phyloP scores from a whole-genome alignment of 1,140 invertebrate species.

The Diplogasteroides magnus region DNA sequence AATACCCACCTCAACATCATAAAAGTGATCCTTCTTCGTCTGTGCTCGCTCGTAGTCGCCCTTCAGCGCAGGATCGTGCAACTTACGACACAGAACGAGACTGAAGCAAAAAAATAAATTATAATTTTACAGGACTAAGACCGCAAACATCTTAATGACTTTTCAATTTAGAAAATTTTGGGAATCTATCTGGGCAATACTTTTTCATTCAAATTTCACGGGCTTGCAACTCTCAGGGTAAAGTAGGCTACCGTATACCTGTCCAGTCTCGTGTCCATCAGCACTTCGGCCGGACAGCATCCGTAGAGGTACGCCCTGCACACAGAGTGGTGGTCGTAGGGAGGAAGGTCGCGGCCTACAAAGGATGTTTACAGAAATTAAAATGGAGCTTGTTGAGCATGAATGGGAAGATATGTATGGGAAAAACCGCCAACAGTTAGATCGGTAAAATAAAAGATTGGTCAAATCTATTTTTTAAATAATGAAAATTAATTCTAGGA shows the following conservation, averaged over 20 bases:
- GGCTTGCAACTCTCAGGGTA: no score
- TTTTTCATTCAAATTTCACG: no score
- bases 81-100: conserved; percentile 45
- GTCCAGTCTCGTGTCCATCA: conserved; percentile 47
- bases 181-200: conserved; percentile 4
- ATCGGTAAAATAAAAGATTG: not conserved
- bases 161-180: conserved; percentile 4
- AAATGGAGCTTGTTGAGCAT: not conserved
- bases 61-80: conserved; percentile 52
- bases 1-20: conserved; percentile 48
- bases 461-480: not conserved
- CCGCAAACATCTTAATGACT: conserved; percentile 2
- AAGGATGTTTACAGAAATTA: not conserved
- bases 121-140: not conserved
- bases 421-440: not conserved
- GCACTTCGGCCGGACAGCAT: conserved; percentile 51
- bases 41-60: conserved; percentile 47
- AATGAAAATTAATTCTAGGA: conserved; percentile 1
- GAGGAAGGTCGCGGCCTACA: conserved; percentile 41
- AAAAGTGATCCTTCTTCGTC: conserved; percentile 49
- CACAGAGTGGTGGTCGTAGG: conserved; percentile 46
- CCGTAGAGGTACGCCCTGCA: conserved; percentile 51
- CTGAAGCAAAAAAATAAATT: conserved; percentile 8
- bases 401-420: not conserved
- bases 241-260: conserved; percentile 16